phyloP scores from a whole-genome alignment of 2,113 vertebrate species.

The Chaenocephalus aceratus region DNA sequence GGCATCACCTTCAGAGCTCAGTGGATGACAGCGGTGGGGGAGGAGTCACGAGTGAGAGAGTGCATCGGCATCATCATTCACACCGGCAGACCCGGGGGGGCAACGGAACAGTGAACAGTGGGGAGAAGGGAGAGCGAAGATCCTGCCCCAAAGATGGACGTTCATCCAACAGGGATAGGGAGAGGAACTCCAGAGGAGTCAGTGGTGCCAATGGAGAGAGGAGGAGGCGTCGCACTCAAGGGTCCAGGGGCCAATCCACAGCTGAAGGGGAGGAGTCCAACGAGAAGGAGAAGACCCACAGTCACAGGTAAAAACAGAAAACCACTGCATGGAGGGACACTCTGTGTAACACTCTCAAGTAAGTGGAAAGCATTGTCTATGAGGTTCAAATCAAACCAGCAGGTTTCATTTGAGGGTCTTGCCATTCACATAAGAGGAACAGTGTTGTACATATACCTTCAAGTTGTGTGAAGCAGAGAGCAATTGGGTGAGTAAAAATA shows the following conservation, averaged over 20 bases:
- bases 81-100: slow-evolving; percentile 86
- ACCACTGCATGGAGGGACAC: not conserved
- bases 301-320: slow-evolving; percentile 75
- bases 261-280: slow-evolving; percentile 82
- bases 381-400: not conserved
- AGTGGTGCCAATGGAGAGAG: slow-evolving; percentile 83
- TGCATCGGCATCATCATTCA: slow-evolving; percentile 87
- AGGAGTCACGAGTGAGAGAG: slow-evolving; percentile 79
- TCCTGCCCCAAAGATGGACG: slow-evolving; percentile 86
- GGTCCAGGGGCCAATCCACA: slow-evolving; percentile 74
- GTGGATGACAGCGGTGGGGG: slow-evolving; percentile 81
- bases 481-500: no score
- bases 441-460: no score
- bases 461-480: no score
- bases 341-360: not conserved
- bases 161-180: slow-evolving; percentile 80
- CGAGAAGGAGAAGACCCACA: slow-evolving; percentile 79
- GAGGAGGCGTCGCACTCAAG: slow-evolving; percentile 84
- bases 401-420: not conserved
- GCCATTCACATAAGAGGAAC: no score
- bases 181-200: slow-evolving; percentile 78
- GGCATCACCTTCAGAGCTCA: slow-evolving; percentile 88
- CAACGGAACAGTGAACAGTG: slow-evolving; percentile 78
- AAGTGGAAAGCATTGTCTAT: not conserved
- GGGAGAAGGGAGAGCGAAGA: slow-evolving; percentile 80